Evolutionary conservation across 2,888 invertebrate genomes (phyloP).

Genomic region (Caenorhabditis sinica): DNA sequence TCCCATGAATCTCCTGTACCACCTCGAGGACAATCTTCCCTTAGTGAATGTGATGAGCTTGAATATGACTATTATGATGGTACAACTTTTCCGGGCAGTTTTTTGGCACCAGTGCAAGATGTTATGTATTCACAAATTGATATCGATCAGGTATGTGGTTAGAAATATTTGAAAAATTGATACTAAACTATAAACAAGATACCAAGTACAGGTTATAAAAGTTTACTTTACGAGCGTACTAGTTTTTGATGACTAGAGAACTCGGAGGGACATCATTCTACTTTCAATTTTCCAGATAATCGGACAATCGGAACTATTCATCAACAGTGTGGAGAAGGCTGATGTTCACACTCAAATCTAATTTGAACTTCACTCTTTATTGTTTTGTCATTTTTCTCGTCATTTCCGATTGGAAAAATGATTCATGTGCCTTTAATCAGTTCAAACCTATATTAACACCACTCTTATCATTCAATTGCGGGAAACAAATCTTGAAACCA

Average conservation of each 20-base stretch:
- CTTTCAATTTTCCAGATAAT: slow-evolving; percentile 64
- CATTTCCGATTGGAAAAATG: slow-evolving; percentile 16
- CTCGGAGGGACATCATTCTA: too few species aligned
- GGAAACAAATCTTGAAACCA: slow-evolving; percentile 47
- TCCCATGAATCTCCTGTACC: slow-evolving; percentile 70
- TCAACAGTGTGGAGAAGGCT: slow-evolving; percentile 67
- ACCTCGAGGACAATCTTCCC: slow-evolving; percentile 67
- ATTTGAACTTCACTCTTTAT: slow-evolving; percentile 6
- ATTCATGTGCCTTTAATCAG: slow-evolving; percentile 44
- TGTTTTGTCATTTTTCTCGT: slow-evolving; percentile 1
- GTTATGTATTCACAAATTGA: slow-evolving; percentile 79
- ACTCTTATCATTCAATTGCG: slow-evolving; percentile 44
- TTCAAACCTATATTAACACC: slow-evolving; percentile 36
- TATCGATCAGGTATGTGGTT: slow-evolving; percentile 76
- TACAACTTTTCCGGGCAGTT: slow-evolving; percentile 75
- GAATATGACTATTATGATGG: slow-evolving; percentile 81
- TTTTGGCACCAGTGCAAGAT: slow-evolving; percentile 73
- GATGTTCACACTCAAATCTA: slow-evolving; percentile 75
- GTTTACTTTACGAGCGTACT: slow-evolving; percentile 1
- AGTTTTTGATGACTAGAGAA: background rate
- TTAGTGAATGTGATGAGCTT: slow-evolving; percentile 73
- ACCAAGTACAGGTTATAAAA: background rate
- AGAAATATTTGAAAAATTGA: slow-evolving; percentile 10
- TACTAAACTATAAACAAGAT: background rate
- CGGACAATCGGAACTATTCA: slow-evolving; percentile 70